A percentile compares a stretch with the other conserved stretches of the same genome.
These are phyloP conservation scores for Sinocyclocheilus rhinocerous DNA, from an alignment of 2,113 vertebrate genomes.

Conservation along the genomic window DNA sequence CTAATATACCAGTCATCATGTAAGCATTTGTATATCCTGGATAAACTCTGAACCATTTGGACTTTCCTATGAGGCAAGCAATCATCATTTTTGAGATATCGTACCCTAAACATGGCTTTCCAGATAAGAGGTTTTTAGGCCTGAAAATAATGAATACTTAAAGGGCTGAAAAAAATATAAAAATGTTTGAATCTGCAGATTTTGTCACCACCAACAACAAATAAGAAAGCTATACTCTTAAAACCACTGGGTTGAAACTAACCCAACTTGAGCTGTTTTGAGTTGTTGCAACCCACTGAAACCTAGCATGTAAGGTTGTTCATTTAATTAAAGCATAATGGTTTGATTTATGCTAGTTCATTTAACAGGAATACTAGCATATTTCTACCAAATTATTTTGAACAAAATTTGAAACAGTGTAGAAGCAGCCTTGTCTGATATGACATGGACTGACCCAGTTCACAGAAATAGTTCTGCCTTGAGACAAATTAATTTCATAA, in stretches of 20 bases:
- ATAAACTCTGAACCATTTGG: background rate
- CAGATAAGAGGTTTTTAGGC: background rate
- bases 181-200: too few species aligned
- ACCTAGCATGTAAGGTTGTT: too few species aligned
- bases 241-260: too few species aligned
- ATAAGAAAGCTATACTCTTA: too few species aligned
- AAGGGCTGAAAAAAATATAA: background rate
- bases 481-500: background rate
- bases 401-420: background rate
- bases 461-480: background rate
- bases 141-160: background rate
- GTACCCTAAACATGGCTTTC: background rate
- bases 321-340: too few species aligned
- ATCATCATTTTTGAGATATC: background rate
- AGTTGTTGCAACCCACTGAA: too few species aligned
- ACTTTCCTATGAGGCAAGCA: background rate
- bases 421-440: background rate
- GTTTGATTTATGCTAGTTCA: too few species aligned
- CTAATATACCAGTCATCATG: background rate
- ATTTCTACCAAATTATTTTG: too few species aligned
- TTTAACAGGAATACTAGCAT: too few species aligned
- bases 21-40: background rate
- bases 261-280: too few species aligned
- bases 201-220: too few species aligned
- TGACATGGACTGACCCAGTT: background rate